phyloP scores from a whole-genome alignment of 2,797 vertebrate genomes.

The Potorous gilbertii region DNA sequence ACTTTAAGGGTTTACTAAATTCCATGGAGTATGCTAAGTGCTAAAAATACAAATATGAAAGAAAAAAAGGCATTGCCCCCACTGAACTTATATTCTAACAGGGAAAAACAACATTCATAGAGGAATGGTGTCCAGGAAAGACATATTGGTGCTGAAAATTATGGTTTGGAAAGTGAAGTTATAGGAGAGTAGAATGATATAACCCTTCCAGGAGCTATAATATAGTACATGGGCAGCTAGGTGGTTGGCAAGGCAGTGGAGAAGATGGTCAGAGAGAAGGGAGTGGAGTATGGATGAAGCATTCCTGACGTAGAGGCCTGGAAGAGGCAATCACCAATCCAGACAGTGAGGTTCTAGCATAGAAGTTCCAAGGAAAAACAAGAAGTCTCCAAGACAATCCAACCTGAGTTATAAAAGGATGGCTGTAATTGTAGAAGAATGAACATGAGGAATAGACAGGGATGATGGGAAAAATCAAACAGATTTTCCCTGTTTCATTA shows the following conservation, averaged over 20 bases:
- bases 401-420: neutral
- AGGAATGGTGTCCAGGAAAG: neutral
- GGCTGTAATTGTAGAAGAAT: neutral
- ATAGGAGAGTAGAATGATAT: neutral
- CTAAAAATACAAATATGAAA: neutral
- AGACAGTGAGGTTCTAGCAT: neutral
- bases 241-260: neutral
- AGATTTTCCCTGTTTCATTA: neutral
- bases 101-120: neutral
- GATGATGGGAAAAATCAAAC: slow-evolving; percentile 5
- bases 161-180: neutral
- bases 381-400: neutral
- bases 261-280: neutral
- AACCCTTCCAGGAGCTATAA: neutral
- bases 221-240: neutral
- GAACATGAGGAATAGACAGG: neutral
- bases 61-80: neutral
- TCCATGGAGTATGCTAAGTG: neutral
- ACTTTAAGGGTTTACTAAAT: neutral
- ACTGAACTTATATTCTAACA: neutral
- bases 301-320: neutral
- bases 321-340: neutral
- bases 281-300: neutral
- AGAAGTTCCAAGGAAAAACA: neutral
- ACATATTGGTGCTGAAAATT: neutral